Evolutionary conservation across 2,113 vertebrate genomes (phyloP).

Genomic region (Semnopithecus entellus): DNA sequence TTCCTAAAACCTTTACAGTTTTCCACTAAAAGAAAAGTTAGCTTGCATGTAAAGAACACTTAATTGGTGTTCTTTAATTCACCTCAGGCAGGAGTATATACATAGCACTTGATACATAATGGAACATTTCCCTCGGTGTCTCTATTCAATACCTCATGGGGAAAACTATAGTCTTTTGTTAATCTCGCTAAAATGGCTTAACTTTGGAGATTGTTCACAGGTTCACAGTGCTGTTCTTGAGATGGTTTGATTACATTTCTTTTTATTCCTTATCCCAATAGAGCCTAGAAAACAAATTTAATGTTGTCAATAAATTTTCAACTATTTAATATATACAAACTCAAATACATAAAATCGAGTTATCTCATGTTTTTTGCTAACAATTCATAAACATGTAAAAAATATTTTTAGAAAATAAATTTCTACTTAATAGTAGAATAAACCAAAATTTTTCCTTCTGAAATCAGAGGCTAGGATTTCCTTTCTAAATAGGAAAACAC

Average conservation of each 20-base stretch:
- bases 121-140: neutral
- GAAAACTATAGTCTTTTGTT: constrained; percentile 22
- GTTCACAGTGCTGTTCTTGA: neutral
- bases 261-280: neutral
- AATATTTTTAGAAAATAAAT: neutral
- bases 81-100: neutral
- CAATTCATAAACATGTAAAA: neutral
- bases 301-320: neutral
- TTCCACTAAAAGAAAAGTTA: neutral
- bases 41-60: neutral
- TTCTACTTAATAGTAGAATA: neutral
- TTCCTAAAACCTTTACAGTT: neutral
- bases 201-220: neutral
- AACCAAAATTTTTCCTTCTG: neutral
- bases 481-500: constrained; percentile 46
- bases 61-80: neutral
- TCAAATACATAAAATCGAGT: neutral
- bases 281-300: neutral
- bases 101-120: neutral
- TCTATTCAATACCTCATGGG: neutral
- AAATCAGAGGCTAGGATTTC: neutral
- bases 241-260: constrained; percentile 20
- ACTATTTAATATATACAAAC: neutral
- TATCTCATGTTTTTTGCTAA: neutral
- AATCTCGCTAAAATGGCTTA: constrained; percentile 38